Conservation (phyloP, 2,113 vertebrate genomes). For the Tragelaphus imberbis region DNA sequence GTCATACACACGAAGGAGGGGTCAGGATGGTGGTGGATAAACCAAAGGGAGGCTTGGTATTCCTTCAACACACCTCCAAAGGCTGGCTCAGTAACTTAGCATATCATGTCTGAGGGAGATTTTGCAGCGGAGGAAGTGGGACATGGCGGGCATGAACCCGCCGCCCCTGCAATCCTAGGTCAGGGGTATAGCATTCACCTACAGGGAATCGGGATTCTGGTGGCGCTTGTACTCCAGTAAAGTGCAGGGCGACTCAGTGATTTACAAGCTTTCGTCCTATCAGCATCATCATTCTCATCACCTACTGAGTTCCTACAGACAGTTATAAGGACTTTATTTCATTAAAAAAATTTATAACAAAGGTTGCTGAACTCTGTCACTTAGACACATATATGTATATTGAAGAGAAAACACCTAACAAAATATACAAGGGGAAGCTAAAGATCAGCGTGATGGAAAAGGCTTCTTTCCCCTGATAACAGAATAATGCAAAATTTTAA, state of each 20-base stretch:
- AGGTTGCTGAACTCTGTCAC: not conserved
- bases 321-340: not conserved
- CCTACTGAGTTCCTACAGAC: not conserved
- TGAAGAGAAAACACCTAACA: not conserved
- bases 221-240: fast-evolving
- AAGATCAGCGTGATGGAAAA: not conserved
- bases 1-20: no score
- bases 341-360: not conserved
- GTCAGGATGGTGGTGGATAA: fast-evolving
- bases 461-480: not conserved
- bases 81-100: not conserved
- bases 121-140: not conserved
- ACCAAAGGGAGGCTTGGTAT: not conserved
- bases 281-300: fast-evolving
- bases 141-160: not conserved
- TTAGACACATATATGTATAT: not conserved
- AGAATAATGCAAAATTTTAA: not conserved
- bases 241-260: no score
- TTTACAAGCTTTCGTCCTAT: not conserved
- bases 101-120: not conserved
- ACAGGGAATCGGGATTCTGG: not conserved
- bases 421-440: not conserved
- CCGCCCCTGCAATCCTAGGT: not conserved
- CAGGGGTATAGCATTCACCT: not conserved
- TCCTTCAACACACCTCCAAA: not conserved